A percentile compares a stretch with the other conserved stretches of the same genome.
Conservation (phyloP, 2,113 vertebrate genomes). For the Vireo altiloquus region DNA sequence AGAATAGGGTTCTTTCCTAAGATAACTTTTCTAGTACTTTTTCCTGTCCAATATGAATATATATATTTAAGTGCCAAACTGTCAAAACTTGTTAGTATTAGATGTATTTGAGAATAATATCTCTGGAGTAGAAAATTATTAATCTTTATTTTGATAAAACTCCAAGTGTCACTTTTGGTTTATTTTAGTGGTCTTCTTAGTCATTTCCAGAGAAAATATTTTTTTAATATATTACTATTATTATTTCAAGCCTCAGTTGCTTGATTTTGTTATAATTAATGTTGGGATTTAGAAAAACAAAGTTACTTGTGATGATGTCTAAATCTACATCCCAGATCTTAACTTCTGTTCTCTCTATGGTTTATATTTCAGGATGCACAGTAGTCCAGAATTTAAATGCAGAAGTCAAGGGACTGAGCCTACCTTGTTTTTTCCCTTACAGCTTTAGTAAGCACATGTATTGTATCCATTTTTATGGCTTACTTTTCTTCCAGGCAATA, state of each 20-base stretch:
- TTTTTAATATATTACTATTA: background rate
- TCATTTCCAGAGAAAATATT: background rate
- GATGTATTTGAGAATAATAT: background rate
- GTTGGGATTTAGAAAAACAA: background rate
- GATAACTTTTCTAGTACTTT: background rate
- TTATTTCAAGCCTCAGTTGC: background rate
- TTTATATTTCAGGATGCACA: background rate
- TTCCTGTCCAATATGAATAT: background rate
- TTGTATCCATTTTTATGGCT: background rate
- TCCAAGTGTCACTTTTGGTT: background rate
- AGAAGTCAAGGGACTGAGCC: background rate
- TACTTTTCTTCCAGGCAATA: background rate
- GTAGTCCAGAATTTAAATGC: background rate
- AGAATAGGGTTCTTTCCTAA: background rate
- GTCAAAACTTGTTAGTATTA: background rate
- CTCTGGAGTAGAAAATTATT: background rate
- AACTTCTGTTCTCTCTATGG: background rate
- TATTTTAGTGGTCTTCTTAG: background rate
- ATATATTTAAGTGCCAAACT: background rate
- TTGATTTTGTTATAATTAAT: background rate
- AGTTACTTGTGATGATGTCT: background rate
- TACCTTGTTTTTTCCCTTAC: background rate
- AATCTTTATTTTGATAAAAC: background rate
- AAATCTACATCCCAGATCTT: background rate
- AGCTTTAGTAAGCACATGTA: background rate